Evolutionary conservation across 2,113 vertebrate species (phyloP), one percentile per base, ranked within the genome.

Genomic region (Platysteira castanea): DNA sequence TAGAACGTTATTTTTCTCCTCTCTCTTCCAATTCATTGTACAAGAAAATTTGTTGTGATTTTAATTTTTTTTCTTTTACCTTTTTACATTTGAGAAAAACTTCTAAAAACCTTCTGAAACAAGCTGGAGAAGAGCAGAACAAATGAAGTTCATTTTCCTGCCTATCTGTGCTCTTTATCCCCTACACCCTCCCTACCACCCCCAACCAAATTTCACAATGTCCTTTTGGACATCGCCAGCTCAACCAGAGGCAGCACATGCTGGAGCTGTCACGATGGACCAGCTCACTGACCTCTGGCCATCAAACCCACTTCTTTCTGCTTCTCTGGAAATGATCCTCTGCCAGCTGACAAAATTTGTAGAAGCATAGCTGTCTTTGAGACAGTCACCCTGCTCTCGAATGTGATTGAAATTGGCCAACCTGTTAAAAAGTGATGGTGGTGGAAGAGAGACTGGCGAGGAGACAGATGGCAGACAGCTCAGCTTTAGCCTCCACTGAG

Each of bases 381-480:
- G 86, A 50, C 27, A 63, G 52, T 71, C 60, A 67, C 52, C 20
- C 92, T 83, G 60, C 73, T 59, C 78, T 84, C 47, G 84, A 67
- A 77, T 67, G 60, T 71, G 86, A 93, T 89, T 84, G 83, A 78
- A 96, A 81, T 87, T 93, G 93, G 95, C 91, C 80, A 90, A 95
- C 93, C 89, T 67, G 76, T 70, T 95, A 52, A 81, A 80, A 96
- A 90, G 70, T 12, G 8, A 69, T n/a, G 73, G 71, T 67, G 60
- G 89, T 92, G 80, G 83, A 92, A 84, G 93, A 89, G 94, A 96
- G 89, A 44, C 80, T 92, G 88, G 90, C 9, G 16, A 93, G 95
- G 89, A 95, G 94, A 95, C 96, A 97, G 96, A 96, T 95, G 95
- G 96, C 84, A 97, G 91, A 95, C 73, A 92, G 93, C 95, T 95